Evolutionary conservation across 1,140 invertebrate genomes (phyloP).

Genomic region (Drusus annulatus): DNA sequence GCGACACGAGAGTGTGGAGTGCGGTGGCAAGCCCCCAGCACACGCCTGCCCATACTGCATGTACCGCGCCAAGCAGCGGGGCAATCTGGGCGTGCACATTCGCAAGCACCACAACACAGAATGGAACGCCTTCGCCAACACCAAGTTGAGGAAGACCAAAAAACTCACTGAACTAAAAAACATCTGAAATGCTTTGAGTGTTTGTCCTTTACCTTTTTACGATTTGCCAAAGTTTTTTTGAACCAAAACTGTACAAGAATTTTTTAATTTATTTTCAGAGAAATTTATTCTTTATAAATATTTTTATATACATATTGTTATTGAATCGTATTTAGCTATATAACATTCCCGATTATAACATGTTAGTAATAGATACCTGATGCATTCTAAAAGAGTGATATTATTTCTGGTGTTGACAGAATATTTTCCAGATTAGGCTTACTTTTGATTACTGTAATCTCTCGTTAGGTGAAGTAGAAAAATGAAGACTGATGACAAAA

Average conservation of each 20-base stretch:
- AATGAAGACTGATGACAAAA: slow-evolving; percentile 56
- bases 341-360: slow-evolving; percentile 43
- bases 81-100: slow-evolving; percentile 86
- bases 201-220: slow-evolving; percentile 38
- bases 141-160: slow-evolving; percentile 67
- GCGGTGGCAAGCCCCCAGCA: slow-evolving; percentile 86
- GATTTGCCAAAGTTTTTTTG: slow-evolving; percentile 59
- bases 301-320: slow-evolving; percentile 44
- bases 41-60: slow-evolving; percentile 87
- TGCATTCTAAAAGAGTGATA: slow-evolving; percentile 52
- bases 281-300: slow-evolving; percentile 51
- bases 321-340: slow-evolving; percentile 41
- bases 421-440: slow-evolving; percentile 46
- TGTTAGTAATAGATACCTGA: slow-evolving; percentile 1
- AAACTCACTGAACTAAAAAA: slow-evolving; percentile 55
- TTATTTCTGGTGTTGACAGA: slow-evolving; percentile 46
- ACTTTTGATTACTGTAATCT: slow-evolving; percentile 52
- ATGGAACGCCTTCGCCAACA: slow-evolving; percentile 69
- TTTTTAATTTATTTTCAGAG: slow-evolving; percentile 58
- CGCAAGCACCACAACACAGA: slow-evolving; percentile 79
- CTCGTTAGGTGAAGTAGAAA: slow-evolving; percentile 55
- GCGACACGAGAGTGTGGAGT: slow-evolving; percentile 88
- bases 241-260: slow-evolving; percentile 58
- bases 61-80: slow-evolving; percentile 84
- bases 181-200: slow-evolving; percentile 23